Conservation (phyloP, 1,140 invertebrate genomes). For the Drosophila takahashii region DNA sequence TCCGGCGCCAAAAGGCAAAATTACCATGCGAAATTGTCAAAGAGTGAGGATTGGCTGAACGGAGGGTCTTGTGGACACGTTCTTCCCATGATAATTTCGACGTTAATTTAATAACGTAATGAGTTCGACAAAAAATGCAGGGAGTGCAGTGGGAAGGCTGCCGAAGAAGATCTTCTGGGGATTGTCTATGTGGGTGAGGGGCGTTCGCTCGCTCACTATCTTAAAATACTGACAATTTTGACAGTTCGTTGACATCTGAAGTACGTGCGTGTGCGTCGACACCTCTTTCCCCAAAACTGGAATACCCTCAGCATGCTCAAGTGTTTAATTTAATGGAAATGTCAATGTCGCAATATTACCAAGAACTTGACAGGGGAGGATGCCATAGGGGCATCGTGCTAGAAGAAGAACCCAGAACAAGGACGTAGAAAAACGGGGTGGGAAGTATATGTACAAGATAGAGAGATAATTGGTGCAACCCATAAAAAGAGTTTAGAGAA, state of each 20-base stretch:
- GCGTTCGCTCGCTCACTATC: conserved; percentile 11
- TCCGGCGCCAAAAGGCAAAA: conserved; percentile 36
- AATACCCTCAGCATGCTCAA: conserved; percentile 12
- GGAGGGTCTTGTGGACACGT: conserved; percentile 15
- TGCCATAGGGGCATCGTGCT: neutral
- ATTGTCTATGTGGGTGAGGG: conserved; percentile 1
- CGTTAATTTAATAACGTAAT: conserved; percentile 70
- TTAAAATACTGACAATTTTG: conserved; percentile 64
- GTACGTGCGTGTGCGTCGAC: conserved; percentile 18
- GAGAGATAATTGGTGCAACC: neutral
- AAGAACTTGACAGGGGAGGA: conserved; percentile 16
- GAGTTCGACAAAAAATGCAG: conserved; percentile 45
- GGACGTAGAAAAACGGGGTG: neutral
- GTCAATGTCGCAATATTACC: conserved; percentile 57
- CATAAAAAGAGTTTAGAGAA: neutral
- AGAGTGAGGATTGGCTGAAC: neutral
- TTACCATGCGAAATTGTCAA: conserved; percentile 57
- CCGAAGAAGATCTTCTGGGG: neutral
- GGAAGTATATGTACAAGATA: neutral
- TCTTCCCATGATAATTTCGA: conserved; percentile 41
- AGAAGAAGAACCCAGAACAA: neutral
- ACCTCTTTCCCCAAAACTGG: neutral
- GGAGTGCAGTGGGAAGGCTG: conserved; percentile 11
- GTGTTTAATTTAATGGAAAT: conserved; percentile 56
- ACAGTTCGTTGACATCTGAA: conserved; percentile 73